Conservation (phyloP, 2,113 vertebrate genomes). For the Sporophila hypoxantha region DNA sequence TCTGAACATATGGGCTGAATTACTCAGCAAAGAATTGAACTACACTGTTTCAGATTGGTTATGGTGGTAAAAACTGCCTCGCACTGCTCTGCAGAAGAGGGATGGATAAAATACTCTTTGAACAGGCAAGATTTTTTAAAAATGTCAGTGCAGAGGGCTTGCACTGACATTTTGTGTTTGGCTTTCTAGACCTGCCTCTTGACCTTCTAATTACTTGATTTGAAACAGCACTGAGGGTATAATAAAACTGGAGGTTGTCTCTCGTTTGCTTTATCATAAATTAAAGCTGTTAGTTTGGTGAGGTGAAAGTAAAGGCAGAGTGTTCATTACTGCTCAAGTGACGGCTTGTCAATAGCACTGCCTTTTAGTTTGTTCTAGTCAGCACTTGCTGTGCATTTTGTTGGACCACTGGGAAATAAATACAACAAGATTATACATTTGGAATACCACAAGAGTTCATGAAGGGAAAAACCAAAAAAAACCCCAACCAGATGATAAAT, state of each 20-base stretch:
- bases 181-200: slow-evolving; percentile 75
- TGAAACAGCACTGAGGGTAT: slow-evolving; percentile 80
- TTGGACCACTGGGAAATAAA: slow-evolving; percentile 91
- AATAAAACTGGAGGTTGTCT: slow-evolving; percentile 78
- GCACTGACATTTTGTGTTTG: slow-evolving; percentile 76
- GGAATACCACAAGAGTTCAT: slow-evolving; percentile 87
- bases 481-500: slow-evolving; percentile 80
- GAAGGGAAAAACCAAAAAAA: slow-evolving; percentile 30
- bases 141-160: slow-evolving; percentile 72
- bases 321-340: slow-evolving; percentile 85
- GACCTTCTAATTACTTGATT: slow-evolving; percentile 86
- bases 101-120: slow-evolving; percentile 74
- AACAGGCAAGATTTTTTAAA: slow-evolving; percentile 60
- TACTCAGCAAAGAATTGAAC: slow-evolving; percentile 43
- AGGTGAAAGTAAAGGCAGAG: slow-evolving; percentile 78
- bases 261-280: slow-evolving; percentile 80
- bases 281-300: slow-evolving; percentile 77
- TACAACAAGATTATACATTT: slow-evolving; percentile 92
- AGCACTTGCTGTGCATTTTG: slow-evolving; percentile 90
- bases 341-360: slow-evolving; percentile 89
- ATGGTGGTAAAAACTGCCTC: slow-evolving; percentile 52
- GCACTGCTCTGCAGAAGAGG: slow-evolving; percentile 48
- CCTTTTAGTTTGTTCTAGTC: slow-evolving; percentile 88
- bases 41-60: slow-evolving; percentile 71
- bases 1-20: slow-evolving; percentile 64